Evolutionary conservation across 1,140 invertebrate genomes (phyloP), one percentile per base, ranked within the genome.

Genomic region (Drosophila willistoni): DNA sequence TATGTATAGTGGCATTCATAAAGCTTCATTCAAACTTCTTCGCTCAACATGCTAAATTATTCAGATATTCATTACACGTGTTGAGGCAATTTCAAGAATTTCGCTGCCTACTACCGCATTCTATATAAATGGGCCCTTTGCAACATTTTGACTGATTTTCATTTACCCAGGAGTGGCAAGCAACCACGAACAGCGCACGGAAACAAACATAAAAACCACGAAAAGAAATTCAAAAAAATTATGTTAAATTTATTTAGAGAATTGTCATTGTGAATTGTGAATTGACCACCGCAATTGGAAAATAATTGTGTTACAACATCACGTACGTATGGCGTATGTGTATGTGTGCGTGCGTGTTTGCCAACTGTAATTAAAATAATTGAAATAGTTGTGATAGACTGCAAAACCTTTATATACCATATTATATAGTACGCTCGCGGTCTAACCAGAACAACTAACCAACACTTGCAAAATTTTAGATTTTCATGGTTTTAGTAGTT

Each of bases 281-380:
- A 51, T 51, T 62, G 78, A 47, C 65, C 65, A 85, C 81, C 82
- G 68, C 81, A 85, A 86, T 81, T 85, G 68, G 74, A 71, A 85
- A 84, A 85, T 84, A 85, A 86, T 85, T 85, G 54, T 68, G 56
- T 71, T 65, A 74, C 65, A 7, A 44, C 55, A 33, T 34, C 42
- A 51, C 57, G 62, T 39, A 34, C 57, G n/a, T n/a, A n/a, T 7
- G 29, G 6, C 29, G 29, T 29, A 7, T 7, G 42, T 14, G 19
- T 22, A n/a, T 1, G 3, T 44, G 44, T 47, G 17, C 9, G 29
- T 29, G 29, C 1, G 34, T 51, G 65, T 60, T 75, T 75, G 71
- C 56, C 79, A 81, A 47, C 60, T 86, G 78, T 85, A 85, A 85
- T 86, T 85, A 85, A 86, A 85, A 86, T 85, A 85, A 85, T 86